Evolutionary conservation across 2,888 invertebrate genomes (phyloP).

Genomic region (Harmothoe impar): DNA sequence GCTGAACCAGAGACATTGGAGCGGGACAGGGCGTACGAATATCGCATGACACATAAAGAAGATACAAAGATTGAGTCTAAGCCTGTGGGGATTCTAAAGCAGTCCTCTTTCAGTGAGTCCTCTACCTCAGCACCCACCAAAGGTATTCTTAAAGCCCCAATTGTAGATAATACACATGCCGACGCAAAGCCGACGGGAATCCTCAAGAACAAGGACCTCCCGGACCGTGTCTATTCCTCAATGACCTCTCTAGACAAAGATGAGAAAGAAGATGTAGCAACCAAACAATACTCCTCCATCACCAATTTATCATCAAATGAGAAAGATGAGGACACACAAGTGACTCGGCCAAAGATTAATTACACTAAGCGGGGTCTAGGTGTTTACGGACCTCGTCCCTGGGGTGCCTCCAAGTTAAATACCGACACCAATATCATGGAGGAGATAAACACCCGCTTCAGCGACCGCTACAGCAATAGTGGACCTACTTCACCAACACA

Average conservation of each 20-base stretch:
- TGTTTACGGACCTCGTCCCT: constrained; percentile 48
- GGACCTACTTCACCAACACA: neutral
- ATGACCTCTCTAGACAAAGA: neutral
- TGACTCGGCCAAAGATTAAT: neutral
- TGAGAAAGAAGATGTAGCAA: neutral
- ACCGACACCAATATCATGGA: constrained; percentile 15
- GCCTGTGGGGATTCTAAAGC: constrained; percentile 19
- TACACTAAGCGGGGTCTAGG: constrained; percentile 22
- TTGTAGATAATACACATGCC: neutral
- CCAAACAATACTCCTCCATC: neutral
- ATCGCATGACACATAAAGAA: neutral
- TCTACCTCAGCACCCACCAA: constrained; percentile 6
- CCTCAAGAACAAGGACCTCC: constrained; percentile 6
- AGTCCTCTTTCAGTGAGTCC: neutral
- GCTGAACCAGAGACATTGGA: constrained; percentile 49
- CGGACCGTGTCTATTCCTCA: constrained; percentile 19
- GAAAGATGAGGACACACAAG: neutral
- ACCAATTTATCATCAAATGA: neutral
- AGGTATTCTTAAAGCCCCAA: constrained; percentile 21
- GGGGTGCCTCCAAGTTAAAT: constrained; percentile 43
- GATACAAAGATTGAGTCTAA: neutral
- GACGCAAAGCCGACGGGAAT: neutral
- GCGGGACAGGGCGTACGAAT: neutral
- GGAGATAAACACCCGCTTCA: neutral
- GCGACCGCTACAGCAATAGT: constrained; percentile 21